A percentile compares a stretch with the other conserved stretches of the same genome.
These are phyloP conservation scores for Scaptomyza graminum DNA, from an alignment of 1,140 invertebrate genomes.

Conservation along the genomic window DNA sequence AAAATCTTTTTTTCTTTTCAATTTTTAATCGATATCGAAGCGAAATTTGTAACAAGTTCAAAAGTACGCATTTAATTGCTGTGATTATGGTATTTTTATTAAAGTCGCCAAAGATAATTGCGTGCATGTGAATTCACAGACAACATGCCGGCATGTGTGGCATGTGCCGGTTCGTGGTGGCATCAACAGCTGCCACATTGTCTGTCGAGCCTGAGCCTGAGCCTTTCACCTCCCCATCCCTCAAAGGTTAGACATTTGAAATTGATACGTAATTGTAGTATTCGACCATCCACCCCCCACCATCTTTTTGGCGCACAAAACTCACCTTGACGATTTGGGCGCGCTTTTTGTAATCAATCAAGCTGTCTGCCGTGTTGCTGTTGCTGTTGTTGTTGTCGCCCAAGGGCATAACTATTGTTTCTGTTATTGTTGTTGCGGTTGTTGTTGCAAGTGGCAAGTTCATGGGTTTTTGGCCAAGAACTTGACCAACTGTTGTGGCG, in stretches of 20 bases:
- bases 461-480: not conserved
- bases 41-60: no score
- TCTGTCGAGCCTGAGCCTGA: no score
- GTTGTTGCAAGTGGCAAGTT: not conserved
- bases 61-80: not conserved
- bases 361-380: conserved; percentile 4
- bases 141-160: conserved; percentile 6
- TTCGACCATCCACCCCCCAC: not conserved
- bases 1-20: no score
- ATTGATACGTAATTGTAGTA: conserved; percentile 47
- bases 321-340: conserved; percentile 76
- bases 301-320: conserved; percentile 1
- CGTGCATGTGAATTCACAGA: conserved; percentile 5
- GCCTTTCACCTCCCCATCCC: conserved; percentile 4
- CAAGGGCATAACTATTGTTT: conserved; percentile 41
- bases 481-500: no score
- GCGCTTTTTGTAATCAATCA: conserved; percentile 80
- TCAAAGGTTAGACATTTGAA: conserved; percentile 50
- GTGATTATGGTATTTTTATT: not conserved
- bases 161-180: conserved; percentile 8
- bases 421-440: not conserved
- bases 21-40: not conserved
- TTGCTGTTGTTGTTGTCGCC: not conserved
- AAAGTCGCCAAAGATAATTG: not conserved
- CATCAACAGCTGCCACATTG: conserved; percentile 41